These are phyloP conservation scores for Phymanthus crucifer DNA, from an alignment of 92 coral and sea anemone species.

Conservation along the genomic window DNA sequence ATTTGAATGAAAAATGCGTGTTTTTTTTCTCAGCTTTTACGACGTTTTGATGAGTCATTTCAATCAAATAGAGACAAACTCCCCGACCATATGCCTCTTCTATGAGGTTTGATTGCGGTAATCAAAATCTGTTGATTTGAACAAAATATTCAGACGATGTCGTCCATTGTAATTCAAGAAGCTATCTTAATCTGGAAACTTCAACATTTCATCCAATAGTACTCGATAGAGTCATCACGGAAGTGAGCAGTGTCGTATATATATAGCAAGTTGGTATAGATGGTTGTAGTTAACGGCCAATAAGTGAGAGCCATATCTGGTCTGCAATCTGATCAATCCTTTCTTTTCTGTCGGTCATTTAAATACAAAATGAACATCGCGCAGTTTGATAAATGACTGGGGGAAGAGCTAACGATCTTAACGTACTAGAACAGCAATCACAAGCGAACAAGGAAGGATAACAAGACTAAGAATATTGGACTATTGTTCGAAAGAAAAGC, in stretches of 20 bases:
- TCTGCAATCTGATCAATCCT: conserved; percentile 9
- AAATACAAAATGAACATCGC: conserved; percentile 4
- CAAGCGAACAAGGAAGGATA: conserved; percentile 1
- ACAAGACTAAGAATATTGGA: neutral
- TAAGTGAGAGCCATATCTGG: conserved; percentile 4
- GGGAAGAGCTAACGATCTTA: neutral
- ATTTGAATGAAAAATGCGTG: too few relatives aligned
- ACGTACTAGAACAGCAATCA: neutral
- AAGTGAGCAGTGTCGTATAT: neutral
- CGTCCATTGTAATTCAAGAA: neutral
- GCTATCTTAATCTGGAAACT: neutral
- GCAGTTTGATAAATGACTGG: neutral
- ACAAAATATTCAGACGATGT: neutral
- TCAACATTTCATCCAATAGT: conserved; percentile 2
- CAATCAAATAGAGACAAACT: neutral
- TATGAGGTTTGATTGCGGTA: neutral
- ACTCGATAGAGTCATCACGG: neutral
- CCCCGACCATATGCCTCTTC: neutral
- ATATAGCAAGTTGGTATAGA: neutral
- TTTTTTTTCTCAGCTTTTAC: neutral
- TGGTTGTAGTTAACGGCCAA: neutral
- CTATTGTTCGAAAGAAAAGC: neutral
- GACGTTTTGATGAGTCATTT: neutral
- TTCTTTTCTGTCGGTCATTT: conserved; percentile 2
- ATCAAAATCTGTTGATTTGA: conserved; percentile 2